Percentiles rank a stretch among this genome's conserved stretches.
Conservation (phyloP, 2,888 invertebrate species). For the Philaethria dido region DNA sequence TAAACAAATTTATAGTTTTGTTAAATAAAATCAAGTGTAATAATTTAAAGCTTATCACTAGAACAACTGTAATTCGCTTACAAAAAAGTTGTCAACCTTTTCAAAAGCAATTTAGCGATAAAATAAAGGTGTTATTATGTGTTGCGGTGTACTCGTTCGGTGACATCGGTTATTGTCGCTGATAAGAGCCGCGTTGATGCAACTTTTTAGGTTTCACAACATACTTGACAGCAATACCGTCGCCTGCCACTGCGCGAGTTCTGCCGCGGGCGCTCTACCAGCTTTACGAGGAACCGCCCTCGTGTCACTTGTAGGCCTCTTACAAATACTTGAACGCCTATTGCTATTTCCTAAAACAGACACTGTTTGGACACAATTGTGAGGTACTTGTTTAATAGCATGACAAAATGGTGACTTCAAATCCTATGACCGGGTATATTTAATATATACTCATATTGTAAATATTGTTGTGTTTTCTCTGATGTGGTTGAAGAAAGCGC, state of each 20-base stretch:
- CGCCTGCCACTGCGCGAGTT: neutral
- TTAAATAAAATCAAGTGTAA: neutral
- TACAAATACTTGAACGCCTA: neutral
- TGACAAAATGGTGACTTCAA: too few relatives aligned
- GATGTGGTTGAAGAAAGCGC: too few relatives aligned
- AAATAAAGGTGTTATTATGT: constrained; percentile 10
- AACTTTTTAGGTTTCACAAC: constrained; percentile 9
- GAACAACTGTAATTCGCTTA: neutral
- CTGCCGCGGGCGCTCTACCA: constrained; percentile 9
- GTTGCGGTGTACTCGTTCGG: neutral
- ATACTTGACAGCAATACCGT: neutral
- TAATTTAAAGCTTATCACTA: constrained; percentile 5
- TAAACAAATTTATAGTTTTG: too few relatives aligned
- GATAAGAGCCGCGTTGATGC: neutral
- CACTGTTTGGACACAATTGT: neutral
- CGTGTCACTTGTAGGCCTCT: neutral
- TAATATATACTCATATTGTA: too few relatives aligned
- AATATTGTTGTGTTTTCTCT: too few relatives aligned
- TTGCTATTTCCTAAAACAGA: neutral
- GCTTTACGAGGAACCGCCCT: neutral
- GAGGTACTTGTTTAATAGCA: too few relatives aligned
- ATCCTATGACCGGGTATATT: too few relatives aligned
- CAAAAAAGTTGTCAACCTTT: constrained; percentile 21
- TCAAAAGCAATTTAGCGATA: constrained; percentile 14
- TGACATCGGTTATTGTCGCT: constrained; percentile 1